Evolutionary conservation across 1,140 invertebrate species (phyloP).

Genomic region (Neodiprion pinetum): DNA sequence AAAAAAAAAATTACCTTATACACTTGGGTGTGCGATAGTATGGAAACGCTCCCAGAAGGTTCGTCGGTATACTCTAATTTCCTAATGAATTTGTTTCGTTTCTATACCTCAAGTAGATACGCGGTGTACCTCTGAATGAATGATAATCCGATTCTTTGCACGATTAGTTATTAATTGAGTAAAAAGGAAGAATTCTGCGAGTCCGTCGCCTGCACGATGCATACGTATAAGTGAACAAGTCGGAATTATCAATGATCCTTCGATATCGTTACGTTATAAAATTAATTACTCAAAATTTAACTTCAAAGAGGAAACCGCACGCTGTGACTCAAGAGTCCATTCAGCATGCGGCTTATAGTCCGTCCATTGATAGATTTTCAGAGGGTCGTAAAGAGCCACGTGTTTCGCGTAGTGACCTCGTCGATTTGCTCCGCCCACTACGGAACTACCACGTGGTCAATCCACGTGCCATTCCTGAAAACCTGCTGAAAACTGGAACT

Average conservation of each 20-base stretch:
- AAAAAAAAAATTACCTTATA: not conserved
- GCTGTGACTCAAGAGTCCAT: not conserved
- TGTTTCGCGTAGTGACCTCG: not conserved
- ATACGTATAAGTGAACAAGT: too few relatives aligned
- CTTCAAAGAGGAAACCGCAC: not conserved
- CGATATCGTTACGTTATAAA: too few relatives aligned
- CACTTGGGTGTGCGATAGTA: not conserved
- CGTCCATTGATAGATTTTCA: not conserved
- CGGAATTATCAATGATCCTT: too few relatives aligned
- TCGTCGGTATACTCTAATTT: not conserved
- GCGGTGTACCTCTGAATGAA: not conserved
- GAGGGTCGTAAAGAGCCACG: constrained; percentile 5
- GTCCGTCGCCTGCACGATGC: too few relatives aligned
- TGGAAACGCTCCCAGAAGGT: constrained; percentile 4
- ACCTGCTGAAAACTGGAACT: not conserved
- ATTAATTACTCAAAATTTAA: too few relatives aligned
- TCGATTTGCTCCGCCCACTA: not conserved
- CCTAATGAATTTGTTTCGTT: not conserved
- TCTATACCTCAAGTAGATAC: not conserved
- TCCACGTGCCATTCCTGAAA: not conserved
- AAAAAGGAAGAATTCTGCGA: too few relatives aligned
- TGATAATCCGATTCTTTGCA: not conserved
- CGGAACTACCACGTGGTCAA: not conserved
- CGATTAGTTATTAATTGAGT: not conserved
- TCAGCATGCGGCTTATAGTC: not conserved